Conservation (phyloP, 2,888 invertebrate species). For the Onthophagus sagittarius region DNA sequence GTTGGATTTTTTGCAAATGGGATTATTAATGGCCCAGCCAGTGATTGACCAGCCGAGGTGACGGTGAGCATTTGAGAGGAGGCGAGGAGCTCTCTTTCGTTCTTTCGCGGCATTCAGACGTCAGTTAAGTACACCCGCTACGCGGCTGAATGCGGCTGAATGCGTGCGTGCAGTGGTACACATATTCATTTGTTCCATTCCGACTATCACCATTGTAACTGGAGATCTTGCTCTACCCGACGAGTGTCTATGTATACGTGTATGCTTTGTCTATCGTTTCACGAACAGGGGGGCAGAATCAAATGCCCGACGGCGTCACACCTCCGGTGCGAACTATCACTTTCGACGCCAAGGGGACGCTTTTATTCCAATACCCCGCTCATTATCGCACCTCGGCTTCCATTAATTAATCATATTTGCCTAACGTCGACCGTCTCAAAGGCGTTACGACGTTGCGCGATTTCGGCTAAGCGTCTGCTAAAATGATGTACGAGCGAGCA, state of each 20-base stretch:
- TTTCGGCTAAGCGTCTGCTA: neutral
- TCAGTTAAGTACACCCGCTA: slow-evolving; percentile 33
- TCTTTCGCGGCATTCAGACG: slow-evolving; percentile 30
- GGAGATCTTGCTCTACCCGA: slow-evolving; percentile 25
- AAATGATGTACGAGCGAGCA: slow-evolving; percentile 13
- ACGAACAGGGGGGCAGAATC: slow-evolving; percentile 29
- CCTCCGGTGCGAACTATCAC: slow-evolving; percentile 33
- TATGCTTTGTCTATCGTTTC: slow-evolving; percentile 31
- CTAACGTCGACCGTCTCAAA: neutral
- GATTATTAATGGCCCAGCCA: slow-evolving; percentile 4
- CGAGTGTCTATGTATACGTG: neutral
- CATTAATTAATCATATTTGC: slow-evolving; percentile 29
- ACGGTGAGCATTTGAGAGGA: slow-evolving; percentile 10
- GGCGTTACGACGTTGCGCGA: neutral
- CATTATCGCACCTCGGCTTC: slow-evolving; percentile 28
- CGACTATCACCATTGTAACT: slow-evolving; percentile 33
- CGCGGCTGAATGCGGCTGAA: slow-evolving; percentile 30
- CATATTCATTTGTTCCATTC: slow-evolving; percentile 35
- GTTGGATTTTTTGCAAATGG: slow-evolving; percentile 7
- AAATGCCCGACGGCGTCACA: slow-evolving; percentile 32
- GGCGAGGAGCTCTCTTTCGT: slow-evolving; percentile 11
- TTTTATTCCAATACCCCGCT: slow-evolving; percentile 30
- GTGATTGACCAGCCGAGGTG: slow-evolving; percentile 10
- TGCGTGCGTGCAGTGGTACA: slow-evolving; percentile 29
- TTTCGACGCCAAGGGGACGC: slow-evolving; percentile 29